Conservation (phyloP, 1,140 invertebrate genomes). For the Hypothenemus hampei region DNA sequence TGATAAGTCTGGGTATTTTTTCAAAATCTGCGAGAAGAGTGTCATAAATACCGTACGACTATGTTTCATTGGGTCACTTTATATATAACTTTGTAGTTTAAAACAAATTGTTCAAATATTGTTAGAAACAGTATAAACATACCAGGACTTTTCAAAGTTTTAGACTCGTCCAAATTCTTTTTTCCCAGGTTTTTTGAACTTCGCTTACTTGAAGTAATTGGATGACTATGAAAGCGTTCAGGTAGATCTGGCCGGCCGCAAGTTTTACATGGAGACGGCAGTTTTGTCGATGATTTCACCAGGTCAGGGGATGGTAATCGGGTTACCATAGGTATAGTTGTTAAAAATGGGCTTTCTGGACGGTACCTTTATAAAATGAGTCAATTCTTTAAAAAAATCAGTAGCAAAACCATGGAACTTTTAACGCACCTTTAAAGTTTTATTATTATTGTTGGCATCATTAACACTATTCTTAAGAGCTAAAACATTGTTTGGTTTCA, state of each 20-base stretch:
- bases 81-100: no score
- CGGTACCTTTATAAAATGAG: conserved; percentile 12
- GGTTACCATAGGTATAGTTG: conserved; percentile 21
- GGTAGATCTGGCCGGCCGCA: conserved; percentile 54
- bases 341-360: conserved; percentile 15
- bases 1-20: no score
- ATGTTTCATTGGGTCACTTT: no score
- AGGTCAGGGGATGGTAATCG: conserved; percentile 7
- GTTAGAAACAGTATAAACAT: neutral
- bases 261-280: conserved; percentile 52
- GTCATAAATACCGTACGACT: no score
- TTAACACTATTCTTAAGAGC: conserved; percentile 21
- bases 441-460: conserved; percentile 36
- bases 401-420: neutral
- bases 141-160: neutral
- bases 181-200: conserved; percentile 17
- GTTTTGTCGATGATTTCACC: conserved; percentile 37
- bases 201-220: conserved; percentile 37
- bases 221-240: conserved; percentile 58
- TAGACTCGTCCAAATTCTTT: neutral
- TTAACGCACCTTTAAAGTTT: conserved; percentile 22
- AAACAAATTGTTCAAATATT: no score
- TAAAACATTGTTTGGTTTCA: conserved; percentile 12
- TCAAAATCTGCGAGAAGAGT: no score
- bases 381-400: neutral